Conservation (phyloP, 2,797 vertebrate genomes). For the Delichon dasypus region DNA sequence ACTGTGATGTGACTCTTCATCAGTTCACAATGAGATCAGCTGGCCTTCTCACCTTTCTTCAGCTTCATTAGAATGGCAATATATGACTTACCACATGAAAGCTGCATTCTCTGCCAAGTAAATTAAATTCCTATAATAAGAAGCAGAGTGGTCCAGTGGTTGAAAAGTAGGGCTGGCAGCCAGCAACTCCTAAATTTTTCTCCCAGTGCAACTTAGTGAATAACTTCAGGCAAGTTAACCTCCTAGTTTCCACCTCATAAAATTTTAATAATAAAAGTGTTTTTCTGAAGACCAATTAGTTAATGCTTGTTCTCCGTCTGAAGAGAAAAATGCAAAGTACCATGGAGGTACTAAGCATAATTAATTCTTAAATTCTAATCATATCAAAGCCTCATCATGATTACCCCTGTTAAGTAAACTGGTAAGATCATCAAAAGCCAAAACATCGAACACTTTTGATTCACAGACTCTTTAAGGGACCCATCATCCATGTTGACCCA, state of each 20-base stretch:
- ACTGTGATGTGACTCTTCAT: background rate
- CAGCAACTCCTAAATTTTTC: constrained; percentile 59
- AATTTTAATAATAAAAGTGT: constrained; percentile 46
- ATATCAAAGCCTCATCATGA: background rate
- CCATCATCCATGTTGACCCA: accelerated
- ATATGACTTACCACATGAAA: constrained; percentile 17
- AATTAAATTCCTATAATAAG: constrained; percentile 60
- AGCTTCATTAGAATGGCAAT: constrained; percentile 15
- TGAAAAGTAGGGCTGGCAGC: background rate
- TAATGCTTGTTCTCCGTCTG: constrained; percentile 23
- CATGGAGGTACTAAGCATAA: background rate
- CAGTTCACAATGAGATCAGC: background rate
- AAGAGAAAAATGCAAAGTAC: constrained; percentile 19
- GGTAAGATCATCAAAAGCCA: background rate
- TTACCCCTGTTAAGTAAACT: background rate
- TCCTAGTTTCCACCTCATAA: constrained; percentile 60
- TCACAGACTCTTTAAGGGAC: background rate
- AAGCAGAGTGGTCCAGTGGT: constrained; percentile 30
- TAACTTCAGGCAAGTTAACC: constrained; percentile 60
- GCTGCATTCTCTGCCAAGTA: constrained; percentile 42
- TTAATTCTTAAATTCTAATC: constrained; percentile 24
- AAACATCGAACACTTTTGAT: background rate
- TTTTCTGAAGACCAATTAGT: constrained; percentile 59
- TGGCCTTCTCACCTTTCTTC: constrained; percentile 24
- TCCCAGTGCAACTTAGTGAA: constrained; percentile 32